Evolutionary conservation across 2,113 vertebrate species (phyloP), one percentile per base, ranked within the genome.

Genomic region (Rhabdornis inornatus): DNA sequence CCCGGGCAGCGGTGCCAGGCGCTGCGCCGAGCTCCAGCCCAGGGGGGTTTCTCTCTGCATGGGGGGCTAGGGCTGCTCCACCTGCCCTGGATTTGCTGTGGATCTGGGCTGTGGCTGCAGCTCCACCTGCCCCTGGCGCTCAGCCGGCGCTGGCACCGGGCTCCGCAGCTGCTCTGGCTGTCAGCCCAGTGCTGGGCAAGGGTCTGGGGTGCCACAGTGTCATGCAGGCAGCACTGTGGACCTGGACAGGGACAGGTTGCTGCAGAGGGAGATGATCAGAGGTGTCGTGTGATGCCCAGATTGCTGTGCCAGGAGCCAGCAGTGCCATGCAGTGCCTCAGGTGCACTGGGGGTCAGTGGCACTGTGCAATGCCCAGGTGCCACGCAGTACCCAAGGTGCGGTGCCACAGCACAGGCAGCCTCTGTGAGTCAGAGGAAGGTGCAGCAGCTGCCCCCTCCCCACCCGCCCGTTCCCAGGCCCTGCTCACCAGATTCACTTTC

Each of bases 401-500:
- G 28, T 70, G 66, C 22, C 8, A 4, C 0, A 9, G 83, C 76
- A 55, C 4, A 3, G 45, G 81, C 79, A 55, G 68, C 30, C 52
- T 68, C 81, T 2, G 27, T 89, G 87, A 75, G 47, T 82, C 77
- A 94, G 23, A 61, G 64, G 10, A 35, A 80, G 89, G 87, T 56
- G 77, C 77, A 65, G 91, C 63, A 6, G 66, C 91, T 85, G 93
- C 83, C 91, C 84, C 65, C 50, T 92, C 45, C 57, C n/a, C 4
- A 0, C 75, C 25, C 7, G 1, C 59, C 63, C 0, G 11, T 96
- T 96, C 95, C 92, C 95, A 94, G 89, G 87, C 81, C 87, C 72
- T 6, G 31, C 68, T 77, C 60, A 10, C 84, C 65, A 91, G 87
- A 68, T 59, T 68, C 44, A 5, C 78, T 96, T 96, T 96, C 63